Evolutionary conservation across 2,888 invertebrate genomes (phyloP).

Genomic region (Caenorhabditis angaria): DNA sequence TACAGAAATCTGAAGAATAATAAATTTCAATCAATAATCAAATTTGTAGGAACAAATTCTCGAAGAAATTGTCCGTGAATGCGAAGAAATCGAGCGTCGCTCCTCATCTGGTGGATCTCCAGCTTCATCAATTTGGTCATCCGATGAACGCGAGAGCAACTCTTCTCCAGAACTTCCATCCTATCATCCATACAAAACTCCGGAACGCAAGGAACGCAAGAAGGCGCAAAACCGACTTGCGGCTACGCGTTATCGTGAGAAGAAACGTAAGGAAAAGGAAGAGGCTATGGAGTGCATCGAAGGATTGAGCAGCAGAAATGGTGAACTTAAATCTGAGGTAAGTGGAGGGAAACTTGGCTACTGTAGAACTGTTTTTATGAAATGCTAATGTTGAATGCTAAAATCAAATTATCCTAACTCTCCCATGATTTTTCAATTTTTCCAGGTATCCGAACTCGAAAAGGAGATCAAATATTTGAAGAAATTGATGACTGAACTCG

Average conservation of each 20-base stretch:
- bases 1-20: no score
- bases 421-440: neutral
- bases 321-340: slow-evolving; percentile 38
- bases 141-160: slow-evolving; percentile 36
- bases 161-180: slow-evolving; percentile 19
- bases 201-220: slow-evolving; percentile 49
- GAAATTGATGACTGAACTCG: slow-evolving; percentile 58
- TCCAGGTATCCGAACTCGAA: slow-evolving; percentile 52
- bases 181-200: slow-evolving; percentile 30
- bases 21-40: neutral
- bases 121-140: slow-evolving; percentile 28
- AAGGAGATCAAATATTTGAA: slow-evolving; percentile 63
- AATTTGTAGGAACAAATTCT: slow-evolving; percentile 62
- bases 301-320: slow-evolving; percentile 31
- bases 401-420: neutral
- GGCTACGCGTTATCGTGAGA: slow-evolving; percentile 53
- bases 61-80: slow-evolving; percentile 68
- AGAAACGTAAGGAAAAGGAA: slow-evolving; percentile 49
- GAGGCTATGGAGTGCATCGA: slow-evolving; percentile 30
- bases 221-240: slow-evolving; percentile 53
- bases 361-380: no score
- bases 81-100: slow-evolving; percentile 65
- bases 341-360: no score
- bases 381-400: neutral
- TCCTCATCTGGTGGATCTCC: slow-evolving; percentile 46